Base-by-base conservation (phyloP, 2,797 vertebrate species). In the Propithecus perrieri region DNA sequence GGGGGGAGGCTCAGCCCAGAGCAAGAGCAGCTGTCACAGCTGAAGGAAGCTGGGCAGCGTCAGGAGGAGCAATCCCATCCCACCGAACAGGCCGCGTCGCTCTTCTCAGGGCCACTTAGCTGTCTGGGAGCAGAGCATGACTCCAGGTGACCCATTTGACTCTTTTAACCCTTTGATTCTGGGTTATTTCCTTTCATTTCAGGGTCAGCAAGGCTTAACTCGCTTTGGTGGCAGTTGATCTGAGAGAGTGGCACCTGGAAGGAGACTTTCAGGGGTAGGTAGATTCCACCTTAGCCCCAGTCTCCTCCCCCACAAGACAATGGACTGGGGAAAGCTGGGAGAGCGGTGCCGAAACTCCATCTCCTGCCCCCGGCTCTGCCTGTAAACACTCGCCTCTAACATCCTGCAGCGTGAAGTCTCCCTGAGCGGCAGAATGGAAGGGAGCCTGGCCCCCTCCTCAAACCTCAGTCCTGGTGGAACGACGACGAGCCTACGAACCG, bases 381-480 rank as follows among this genome's bases (percentile, higher is more conserved):
- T 12, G 13, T 90, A 91, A 97, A 96, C 96, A 97, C 96, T 96
- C 97, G 93, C 93, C 93, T 67, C 35, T 90, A 92, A 98, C 95
- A 75, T 80, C 26, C 15, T 91, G 91, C 59, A 30, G 91, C 96
- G 94, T 96, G 97, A 98, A 98, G 97, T 98, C 98, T 98, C 97
- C 94, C 94, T 97, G 97, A 67, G 95, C 97, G 38, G 81, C 59
- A 0, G 76, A 96, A 94, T 91, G 98, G 97, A 97, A 98, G 97
- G 78, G 94, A 98, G 98, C 97, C 98, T 95, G 97, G 97, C 97
- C 98, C 98, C 98, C 98, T 97, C 97, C 97, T 98, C 98, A 97
- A 97, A 97, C 97, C 95, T 97, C 97, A 83, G 95, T 96, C 96
- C 96, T 72, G 85, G 98, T 96, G 2, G 97, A 98, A 97, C 97